Evolutionary conservation across 2,888 invertebrate species (phyloP), one percentile per base, ranked within the genome.

Genomic region (Ophraella communa): DNA sequence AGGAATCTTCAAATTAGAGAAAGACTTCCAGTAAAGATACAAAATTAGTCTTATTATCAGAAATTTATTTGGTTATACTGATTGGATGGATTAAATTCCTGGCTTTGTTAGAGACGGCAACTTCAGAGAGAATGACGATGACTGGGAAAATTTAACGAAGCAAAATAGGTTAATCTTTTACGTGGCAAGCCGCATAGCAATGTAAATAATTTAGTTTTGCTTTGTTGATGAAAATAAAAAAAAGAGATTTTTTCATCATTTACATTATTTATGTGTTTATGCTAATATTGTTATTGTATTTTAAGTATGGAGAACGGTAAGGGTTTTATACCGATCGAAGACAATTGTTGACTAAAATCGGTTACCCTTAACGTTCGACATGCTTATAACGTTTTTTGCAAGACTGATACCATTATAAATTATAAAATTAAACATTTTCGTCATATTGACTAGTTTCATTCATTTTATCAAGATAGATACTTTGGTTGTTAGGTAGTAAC

Each of bases 11-110:
- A 23, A 53, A 53, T 53, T 53, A 33, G 53, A 33, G 33, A 21
- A 52, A 14, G 52, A 20, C 54, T 17, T 42, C 42, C n/a, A 54
- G 54, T 54, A 53, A 53, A 53, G 53, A 21, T 39, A 44, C 45
- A 56, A 17, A 18, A 56, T 56, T 56, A 45, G 45, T 45, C 56
- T 56, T 30, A 56, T 56, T 56, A 56, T 56, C 56, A 45, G 45
- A 24, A 56, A 56, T 45, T 56, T 56, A 56, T 56, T 56, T 56
- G 30, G 45, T 45, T 56, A 45, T 30, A 56, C 45, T 56, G 45
- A 56, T 56, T 56, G 56, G 56, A 17, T 30, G 45, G 45, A 56
- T 56, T 30, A 56, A 56, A 45, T 56, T 44, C 17, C 39, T 39
- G 17, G 39, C 39, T 14, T 39, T 39, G 39, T 7, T 39, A 39